Evolutionary conservation across 2,113 vertebrate species (phyloP), one percentile per base, ranked within the genome.

Genomic region (Steatornis caripensis): DNA sequence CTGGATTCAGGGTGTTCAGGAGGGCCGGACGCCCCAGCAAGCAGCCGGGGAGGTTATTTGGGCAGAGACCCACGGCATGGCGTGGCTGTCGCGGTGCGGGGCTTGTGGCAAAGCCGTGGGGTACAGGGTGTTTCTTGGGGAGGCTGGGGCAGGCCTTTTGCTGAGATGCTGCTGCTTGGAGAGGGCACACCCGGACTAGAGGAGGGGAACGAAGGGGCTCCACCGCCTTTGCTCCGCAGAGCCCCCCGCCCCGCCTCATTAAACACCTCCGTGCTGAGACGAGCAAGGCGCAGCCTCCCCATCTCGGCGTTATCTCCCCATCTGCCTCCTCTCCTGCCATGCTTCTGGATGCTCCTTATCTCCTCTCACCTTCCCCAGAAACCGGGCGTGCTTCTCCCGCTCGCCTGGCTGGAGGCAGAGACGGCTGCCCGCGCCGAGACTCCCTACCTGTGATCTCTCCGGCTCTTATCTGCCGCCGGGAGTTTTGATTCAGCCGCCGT

Each of bases 281-380:
- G 8, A 87, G 77, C 69, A 24, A 78, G 46, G 41, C 1, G 8
- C 61, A 54, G 77, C 85, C 90, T 93, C 79, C 71, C 75, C 88
- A 77, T 90, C 18, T 43, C 41, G 0, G 30, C 12, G 0, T 69
- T 95, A 90, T 97, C 94, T 96, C 87, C n/a, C 57, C 8, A 89
- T 95, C 90, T 81, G 43, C 69, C 65, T 89, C 54, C 49, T 60
- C 60, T 55, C 39, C 89, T 3, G 51, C 89, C 65, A 8, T 2
- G 12, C 83, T 93, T 43, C 93, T 79, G 32, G 61, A 65, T 53
- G 90, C 66, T 86, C 68, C 94, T 93, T 95, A 92, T 95, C 96
- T 95, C 49, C n/a, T 55, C 83, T 90, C 90, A 90, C 95, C 83
- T 96, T 84, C 75, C 76, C 77, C 2, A 43, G 43, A n/a, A 79